Percentiles rank a stretch among this genome's conserved stretches.
Evolutionary conservation across 2,888 invertebrate species (phyloP).

Genomic region (Timema cristinae): DNA sequence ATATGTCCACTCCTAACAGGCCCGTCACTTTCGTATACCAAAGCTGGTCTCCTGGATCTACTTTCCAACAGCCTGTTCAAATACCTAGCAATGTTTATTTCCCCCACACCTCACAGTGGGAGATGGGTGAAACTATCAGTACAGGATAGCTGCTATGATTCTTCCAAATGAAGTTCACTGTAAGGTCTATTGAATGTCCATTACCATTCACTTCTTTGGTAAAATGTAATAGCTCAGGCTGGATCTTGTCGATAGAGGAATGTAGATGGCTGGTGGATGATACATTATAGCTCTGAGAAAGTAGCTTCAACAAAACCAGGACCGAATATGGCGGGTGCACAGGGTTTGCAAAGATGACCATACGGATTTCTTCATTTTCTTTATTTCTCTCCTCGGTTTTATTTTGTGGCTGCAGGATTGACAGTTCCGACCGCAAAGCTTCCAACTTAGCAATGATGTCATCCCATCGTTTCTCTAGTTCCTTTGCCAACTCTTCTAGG

Average conservation of each 20-base stretch:
- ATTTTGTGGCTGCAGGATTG: not conserved
- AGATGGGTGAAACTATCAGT: slow-evolving; percentile 11
- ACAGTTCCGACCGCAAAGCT: not conserved
- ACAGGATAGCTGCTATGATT: slow-evolving; percentile 10
- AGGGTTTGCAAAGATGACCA: slow-evolving; percentile 20
- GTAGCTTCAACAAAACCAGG: slow-evolving; percentile 4
- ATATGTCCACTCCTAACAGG: not conserved
- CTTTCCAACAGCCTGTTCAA: slow-evolving; percentile 17
- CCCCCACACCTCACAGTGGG: slow-evolving; percentile 12
- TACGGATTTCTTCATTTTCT: not conserved
- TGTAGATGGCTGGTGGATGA: not conserved
- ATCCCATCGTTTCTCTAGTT: slow-evolving; percentile 20
- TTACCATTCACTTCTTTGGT: not conserved
- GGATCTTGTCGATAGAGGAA: slow-evolving; percentile 12
- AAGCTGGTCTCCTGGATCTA: not conserved
- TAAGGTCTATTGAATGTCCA: not conserved
- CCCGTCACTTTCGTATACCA: slow-evolving; percentile 19
- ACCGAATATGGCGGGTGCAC: slow-evolving; percentile 18
- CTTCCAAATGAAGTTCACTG: slow-evolving; percentile 19
- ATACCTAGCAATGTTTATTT: slow-evolving; percentile 19
- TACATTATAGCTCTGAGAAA: not conserved
- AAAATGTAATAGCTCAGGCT: not conserved
- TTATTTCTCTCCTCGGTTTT: not conserved
- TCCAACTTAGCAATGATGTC: slow-evolving; percentile 8
- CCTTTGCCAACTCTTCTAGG: not conserved